phyloP scores from a whole-genome alignment of 2,888 invertebrate species.

The Bursaphelenchus okinawaensis region DNA sequence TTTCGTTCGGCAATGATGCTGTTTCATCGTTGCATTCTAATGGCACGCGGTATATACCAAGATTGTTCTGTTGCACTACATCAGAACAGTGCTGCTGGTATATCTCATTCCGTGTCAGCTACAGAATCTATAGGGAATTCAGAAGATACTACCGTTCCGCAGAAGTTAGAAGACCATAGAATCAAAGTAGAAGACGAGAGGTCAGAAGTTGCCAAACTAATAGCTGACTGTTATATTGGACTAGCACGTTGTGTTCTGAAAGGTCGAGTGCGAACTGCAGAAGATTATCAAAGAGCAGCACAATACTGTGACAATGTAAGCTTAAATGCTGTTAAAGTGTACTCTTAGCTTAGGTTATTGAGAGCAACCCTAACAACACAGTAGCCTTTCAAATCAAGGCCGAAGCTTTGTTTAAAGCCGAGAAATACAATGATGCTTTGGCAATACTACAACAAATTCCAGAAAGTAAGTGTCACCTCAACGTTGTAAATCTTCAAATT shows the following conservation, averaged over 20 bases:
- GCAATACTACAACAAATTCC: conserved; percentile 1
- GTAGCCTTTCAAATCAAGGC: background rate
- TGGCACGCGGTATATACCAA: conserved; percentile 7
- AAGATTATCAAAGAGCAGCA: conserved; percentile 11
- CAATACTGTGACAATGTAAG: conserved; percentile 12
- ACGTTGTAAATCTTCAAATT: no score
- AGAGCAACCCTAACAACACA: background rate
- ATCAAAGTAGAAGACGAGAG: conserved; percentile 2
- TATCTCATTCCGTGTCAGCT: background rate
- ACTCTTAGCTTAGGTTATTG: background rate
- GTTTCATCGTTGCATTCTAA: conserved; percentile 13
- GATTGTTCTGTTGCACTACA: conserved; percentile 4
- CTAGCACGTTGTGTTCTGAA: conserved; percentile 9
- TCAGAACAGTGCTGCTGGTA: background rate
- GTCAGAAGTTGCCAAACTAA: conserved; percentile 1
- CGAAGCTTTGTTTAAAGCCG: conserved; percentile 4
- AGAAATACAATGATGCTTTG: conserved; percentile 8
- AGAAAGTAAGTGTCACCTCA: conserved; percentile 12
- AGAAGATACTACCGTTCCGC: background rate
- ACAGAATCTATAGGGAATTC: no score
- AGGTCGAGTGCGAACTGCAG: background rate
- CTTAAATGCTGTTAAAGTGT: no score
- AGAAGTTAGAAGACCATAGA: conserved; percentile 1
- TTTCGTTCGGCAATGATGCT: conserved; percentile 5
- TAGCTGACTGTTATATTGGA: conserved; percentile 11